phyloP scores from a whole-genome alignment of 2,888 invertebrate genomes.

The Idaea straminata region DNA sequence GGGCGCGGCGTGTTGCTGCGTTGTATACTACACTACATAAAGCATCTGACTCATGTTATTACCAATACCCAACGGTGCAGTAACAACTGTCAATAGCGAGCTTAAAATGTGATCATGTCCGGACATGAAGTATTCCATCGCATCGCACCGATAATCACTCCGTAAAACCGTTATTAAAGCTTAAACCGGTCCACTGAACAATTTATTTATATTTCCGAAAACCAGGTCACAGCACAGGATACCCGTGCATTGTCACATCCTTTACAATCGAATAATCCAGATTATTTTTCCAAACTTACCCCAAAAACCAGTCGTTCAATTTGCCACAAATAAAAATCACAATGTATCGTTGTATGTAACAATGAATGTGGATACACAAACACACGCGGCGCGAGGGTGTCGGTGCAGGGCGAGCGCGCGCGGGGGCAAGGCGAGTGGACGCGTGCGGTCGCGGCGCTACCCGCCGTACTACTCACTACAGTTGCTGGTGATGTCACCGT shows the following conservation, averaged over 20 bases:
- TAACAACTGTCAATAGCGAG: background rate
- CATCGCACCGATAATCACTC: conserved; percentile 17
- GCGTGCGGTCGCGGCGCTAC: conserved; percentile 42
- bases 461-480: conserved; percentile 46
- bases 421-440: conserved; percentile 4
- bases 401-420: conserved; percentile 9
- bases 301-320: conserved; percentile 44
- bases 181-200: conserved; percentile 20
- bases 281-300: conserved; percentile 38
- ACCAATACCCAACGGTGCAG: background rate
- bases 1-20: background rate
- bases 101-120: background rate
- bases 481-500: conserved; percentile 44
- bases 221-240: conserved; percentile 36
- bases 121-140: background rate
- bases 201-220: conserved; percentile 38
- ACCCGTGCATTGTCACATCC: conserved; percentile 2
- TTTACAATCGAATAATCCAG: background rate
- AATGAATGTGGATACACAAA: conserved; percentile 41
- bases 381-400: conserved; percentile 51
- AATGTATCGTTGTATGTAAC: conserved; percentile 29
- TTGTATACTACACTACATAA: background rate
- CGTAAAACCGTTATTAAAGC: conserved; percentile 21
- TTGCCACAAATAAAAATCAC: conserved; percentile 40
- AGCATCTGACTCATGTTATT: background rate